Conservation (phyloP, 2,797 vertebrate genomes). For the Lindbergichthys nudifrons region DNA sequence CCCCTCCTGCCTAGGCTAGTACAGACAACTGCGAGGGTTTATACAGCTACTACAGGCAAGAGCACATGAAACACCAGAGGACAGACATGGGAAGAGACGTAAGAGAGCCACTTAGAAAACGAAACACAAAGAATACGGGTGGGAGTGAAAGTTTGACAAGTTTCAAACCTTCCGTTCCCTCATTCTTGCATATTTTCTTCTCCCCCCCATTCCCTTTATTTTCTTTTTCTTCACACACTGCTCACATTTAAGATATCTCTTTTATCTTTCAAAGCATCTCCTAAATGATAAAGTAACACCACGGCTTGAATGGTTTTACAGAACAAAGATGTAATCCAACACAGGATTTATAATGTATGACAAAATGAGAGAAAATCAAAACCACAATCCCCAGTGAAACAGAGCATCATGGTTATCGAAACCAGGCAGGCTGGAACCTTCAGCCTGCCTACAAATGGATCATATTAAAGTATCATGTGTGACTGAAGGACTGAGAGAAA, state of each 20-base stretch:
- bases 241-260: conserved; percentile 28
- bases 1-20: conserved; percentile 69
- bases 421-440: conserved; percentile 58
- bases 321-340: conserved; percentile 52
- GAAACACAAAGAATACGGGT: conserved; percentile 1
- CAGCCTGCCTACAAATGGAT: conserved; percentile 47
- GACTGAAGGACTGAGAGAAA: conserved; percentile 29
- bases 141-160: conserved; percentile 27
- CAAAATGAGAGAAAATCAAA: conserved; percentile 41
- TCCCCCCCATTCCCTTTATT: rapidly evolving
- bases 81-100: conserved; percentile 27
- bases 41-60: conserved; percentile 60
- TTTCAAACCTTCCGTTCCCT: conserved; percentile 1
- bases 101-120: conserved; percentile 35
- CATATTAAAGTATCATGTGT: conserved; percentile 52
- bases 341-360: conserved; percentile 67
- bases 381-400: conserved; percentile 47
- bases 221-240: conserved; percentile 1
- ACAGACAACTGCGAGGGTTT: conserved; percentile 72
- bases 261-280: conserved; percentile 31
- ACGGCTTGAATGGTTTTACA: conserved; percentile 37
- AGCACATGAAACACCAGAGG: conserved; percentile 44
- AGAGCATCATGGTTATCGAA: conserved; percentile 59
- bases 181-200: neutral
- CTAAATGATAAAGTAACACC: conserved; percentile 32